phyloP scores from a whole-genome alignment of 2,113 vertebrate genomes.

The Aphelocoma coerulescens region DNA sequence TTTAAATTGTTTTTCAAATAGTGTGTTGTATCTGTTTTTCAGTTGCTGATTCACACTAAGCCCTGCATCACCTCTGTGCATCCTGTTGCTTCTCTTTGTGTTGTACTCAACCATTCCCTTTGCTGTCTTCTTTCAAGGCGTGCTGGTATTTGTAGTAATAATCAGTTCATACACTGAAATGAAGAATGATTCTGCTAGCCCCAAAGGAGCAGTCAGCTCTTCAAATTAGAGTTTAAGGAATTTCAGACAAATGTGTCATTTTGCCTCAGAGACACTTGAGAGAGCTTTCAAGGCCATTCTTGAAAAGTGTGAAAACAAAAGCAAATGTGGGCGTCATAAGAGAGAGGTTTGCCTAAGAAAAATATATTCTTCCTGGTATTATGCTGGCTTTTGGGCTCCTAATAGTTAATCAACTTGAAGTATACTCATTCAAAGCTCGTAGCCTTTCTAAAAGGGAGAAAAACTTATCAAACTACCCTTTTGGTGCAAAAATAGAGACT shows the following conservation, averaged over 20 bases:
- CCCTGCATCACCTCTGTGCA: background rate
- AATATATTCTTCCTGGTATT: background rate
- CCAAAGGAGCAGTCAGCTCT: background rate
- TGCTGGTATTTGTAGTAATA: background rate
- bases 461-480: background rate
- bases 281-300: background rate
- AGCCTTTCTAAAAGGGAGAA: background rate
- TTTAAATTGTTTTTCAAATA: background rate
- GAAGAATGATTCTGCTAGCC: background rate
- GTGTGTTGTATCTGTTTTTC: background rate
- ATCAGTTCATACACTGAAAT: background rate
- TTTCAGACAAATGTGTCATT: conserved; percentile 25
- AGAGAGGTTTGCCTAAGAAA: background rate
- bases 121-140: background rate
- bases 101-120: background rate
- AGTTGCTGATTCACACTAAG: background rate
- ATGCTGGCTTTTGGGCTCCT: background rate
- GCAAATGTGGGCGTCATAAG: background rate
- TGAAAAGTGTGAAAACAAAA: conserved; percentile 1
- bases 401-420: background rate
- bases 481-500: background rate
- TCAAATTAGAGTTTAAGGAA: background rate
- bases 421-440: background rate
- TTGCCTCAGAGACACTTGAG: background rate
- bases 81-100: background rate